Conservation (phyloP, 2,113 vertebrate genomes). For the Dryoscopus gambensis region DNA sequence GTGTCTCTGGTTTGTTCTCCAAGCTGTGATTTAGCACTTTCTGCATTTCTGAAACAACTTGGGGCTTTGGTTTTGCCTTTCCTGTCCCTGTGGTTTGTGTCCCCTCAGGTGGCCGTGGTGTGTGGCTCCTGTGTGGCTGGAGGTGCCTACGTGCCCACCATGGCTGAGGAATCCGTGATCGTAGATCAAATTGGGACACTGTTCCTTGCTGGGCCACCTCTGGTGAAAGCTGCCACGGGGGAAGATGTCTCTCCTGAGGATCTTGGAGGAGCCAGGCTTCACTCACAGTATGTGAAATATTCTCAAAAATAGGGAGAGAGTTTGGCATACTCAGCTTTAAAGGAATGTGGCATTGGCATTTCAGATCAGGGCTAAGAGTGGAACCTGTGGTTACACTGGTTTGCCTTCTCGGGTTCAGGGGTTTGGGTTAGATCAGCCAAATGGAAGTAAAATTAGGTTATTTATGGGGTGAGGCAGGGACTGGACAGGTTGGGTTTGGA, state of each 20-base stretch:
- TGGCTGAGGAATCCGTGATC: slow-evolving; percentile 83
- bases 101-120: slow-evolving; percentile 81
- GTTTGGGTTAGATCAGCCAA: background rate
- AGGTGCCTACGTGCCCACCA: slow-evolving; percentile 83
- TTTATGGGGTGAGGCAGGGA: background rate
- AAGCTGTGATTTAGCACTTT: background rate
- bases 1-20: background rate
- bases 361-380: background rate
- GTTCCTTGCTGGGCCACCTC: slow-evolving; percentile 84
- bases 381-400: background rate
- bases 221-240: slow-evolving; percentile 88
- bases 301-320: background rate
- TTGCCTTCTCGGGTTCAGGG: background rate
- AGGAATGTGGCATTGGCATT: background rate
- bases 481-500: background rate
- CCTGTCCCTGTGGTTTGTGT: background rate
- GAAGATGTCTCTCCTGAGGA: slow-evolving; percentile 82
- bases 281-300: slow-evolving; percentile 70
- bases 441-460: background rate
- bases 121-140: slow-evolving; percentile 87
- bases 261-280: slow-evolving; percentile 82
- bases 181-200: slow-evolving; percentile 82
- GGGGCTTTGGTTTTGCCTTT: background rate
- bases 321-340: background rate
- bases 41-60: background rate